Base-by-base conservation (phyloP, 2,113 vertebrate species). In the Xenus cinereus region DNA sequence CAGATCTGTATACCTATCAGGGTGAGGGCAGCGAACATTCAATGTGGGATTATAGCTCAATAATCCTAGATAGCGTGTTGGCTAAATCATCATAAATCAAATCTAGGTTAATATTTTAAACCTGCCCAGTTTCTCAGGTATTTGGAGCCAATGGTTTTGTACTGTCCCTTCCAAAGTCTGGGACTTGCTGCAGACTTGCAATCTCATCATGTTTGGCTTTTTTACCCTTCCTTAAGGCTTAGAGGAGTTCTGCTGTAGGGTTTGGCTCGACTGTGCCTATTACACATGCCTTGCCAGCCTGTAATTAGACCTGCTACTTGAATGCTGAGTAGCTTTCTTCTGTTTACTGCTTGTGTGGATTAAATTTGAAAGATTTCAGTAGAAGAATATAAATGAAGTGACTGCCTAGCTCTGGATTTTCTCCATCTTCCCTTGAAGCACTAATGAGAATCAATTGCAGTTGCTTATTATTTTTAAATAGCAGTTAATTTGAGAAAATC, bases 381-480 rank as follows among this genome's bases (percentile, higher is more conserved):
- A 72, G 67, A 78, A 86, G 79, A 64, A 57, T 89, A 93, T 67
- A 90, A 97, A 95, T 92, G 12, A 94, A 92, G 56, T 92, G 83
- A 37, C 83, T 95, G 76, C 62, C 63, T 81, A 64, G 85, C 90
- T 93, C 92, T 96, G 94, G 76, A 78, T 92, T 94, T 91, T 94
- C 83, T 95, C 83, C 76, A 76, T 94, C 76, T 90, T 95, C 39
- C 10, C 76, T 81, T 92, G 67, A 48, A 88, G 54, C 72, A 84
- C 88, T 95, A 78, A 96, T 9, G 3, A 84, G 84, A 95, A 90
- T 93, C 94, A 95, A 95, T 89, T 93, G 86, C 92, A 89, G 48
- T 95, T 90, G 83, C 85, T 81, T 97, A 94, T 97, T 96, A 84
- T 94, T 96, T 96, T 97, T 75, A 92, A 96, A 90, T 84, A 89